A percentile compares a stretch with the other conserved stretches of the same genome.
Conservation (phyloP, 2,888 invertebrate species). For the Drosophila anomalata region DNA sequence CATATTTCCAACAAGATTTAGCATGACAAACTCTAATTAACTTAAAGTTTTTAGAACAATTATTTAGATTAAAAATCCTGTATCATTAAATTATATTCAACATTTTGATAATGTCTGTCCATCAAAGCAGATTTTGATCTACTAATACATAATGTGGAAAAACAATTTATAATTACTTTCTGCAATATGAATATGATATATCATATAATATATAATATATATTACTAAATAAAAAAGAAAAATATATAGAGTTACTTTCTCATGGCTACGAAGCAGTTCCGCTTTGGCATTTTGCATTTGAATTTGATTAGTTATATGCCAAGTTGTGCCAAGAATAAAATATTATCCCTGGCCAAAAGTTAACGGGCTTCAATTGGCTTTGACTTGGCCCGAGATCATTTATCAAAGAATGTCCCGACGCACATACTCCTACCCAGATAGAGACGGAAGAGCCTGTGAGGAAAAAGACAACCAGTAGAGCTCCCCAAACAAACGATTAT, state of each 20-base stretch:
- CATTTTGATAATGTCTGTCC: not conserved
- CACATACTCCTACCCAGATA: conserved; percentile 40
- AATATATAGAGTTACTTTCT: conserved; percentile 13
- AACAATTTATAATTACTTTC: no score
- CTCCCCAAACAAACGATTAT: conserved; percentile 60
- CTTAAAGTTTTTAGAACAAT: not conserved
- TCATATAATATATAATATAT: no score
- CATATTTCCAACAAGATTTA: not conserved
- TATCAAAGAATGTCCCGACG: conserved; percentile 55
- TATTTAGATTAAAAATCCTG: not conserved
- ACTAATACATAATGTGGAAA: no score
- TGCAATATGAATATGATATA: no score
- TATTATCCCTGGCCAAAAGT: conserved; percentile 48
- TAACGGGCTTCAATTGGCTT: conserved; percentile 46
- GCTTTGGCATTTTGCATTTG: conserved; percentile 18
- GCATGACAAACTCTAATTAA: not conserved
- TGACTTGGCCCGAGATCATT: conserved; percentile 56
- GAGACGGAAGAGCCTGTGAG: conserved; percentile 1
- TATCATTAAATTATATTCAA: not conserved
- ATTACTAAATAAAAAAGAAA: no score
- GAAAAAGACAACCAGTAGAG: conserved; percentile 8
- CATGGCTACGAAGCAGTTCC: conserved; percentile 16
- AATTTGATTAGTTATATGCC: conserved; percentile 62
- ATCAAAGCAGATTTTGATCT: no score
- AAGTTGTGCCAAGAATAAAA: conserved; percentile 50